Evolutionary conservation across 2,113 vertebrate genomes (phyloP).

Genomic region (Heterochromis multidens): DNA sequence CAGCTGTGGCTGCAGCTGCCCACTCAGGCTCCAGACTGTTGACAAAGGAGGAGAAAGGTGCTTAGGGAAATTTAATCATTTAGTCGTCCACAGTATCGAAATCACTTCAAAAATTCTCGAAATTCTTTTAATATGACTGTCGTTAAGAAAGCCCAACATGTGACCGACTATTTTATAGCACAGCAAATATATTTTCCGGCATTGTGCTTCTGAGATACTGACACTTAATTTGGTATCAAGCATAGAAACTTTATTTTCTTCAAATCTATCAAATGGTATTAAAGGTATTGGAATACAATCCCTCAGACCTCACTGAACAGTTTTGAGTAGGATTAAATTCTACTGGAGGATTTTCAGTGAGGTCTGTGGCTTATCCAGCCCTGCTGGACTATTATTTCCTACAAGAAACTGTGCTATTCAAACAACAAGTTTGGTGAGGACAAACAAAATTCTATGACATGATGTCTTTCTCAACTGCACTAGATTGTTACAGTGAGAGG

Average conservation of each 20-base stretch:
- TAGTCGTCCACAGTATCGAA: background rate
- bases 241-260: background rate
- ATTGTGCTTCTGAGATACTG: background rate
- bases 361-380: background rate
- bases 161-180: too few relatives aligned
- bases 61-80: background rate
- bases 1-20: conserved; percentile 88
- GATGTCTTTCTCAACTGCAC: background rate
- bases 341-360: background rate
- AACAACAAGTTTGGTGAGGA: background rate
- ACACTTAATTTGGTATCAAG: background rate
- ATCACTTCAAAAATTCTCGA: too few relatives aligned
- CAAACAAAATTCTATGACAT: background rate
- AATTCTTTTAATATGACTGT: background rate
- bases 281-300: background rate
- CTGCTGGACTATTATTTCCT: background rate
- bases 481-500: background rate
- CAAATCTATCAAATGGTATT: background rate
- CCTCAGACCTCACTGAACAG: background rate
- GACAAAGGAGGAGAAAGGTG: background rate
- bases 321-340: background rate
- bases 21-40: conserved; percentile 92
- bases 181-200: background rate
- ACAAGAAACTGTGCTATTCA: background rate
- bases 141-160: background rate